Evolutionary conservation across 2,797 vertebrate species (phyloP).

Genomic region (Hylomyscus alleni): DNA sequence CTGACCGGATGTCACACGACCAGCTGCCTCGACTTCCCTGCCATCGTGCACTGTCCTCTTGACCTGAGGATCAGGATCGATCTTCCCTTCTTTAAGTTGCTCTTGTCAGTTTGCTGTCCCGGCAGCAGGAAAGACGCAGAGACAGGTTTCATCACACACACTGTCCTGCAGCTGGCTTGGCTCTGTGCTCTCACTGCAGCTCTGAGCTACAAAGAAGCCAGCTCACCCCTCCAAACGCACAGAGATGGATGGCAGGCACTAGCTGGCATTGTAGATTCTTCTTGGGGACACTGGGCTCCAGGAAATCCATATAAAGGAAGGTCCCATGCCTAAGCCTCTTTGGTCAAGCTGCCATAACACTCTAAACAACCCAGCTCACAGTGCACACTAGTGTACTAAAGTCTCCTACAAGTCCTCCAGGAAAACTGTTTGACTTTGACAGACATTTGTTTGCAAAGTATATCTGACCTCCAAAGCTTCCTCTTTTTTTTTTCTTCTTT

Average conservation of each 20-base stretch:
- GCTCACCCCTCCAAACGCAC: neutral
- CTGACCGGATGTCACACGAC: neutral
- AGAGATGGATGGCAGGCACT: neutral
- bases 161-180: neutral
- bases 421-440: neutral
- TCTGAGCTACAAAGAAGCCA: neutral
- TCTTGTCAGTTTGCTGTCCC: neutral
- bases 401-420: conserved; percentile 24
- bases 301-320: neutral
- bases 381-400: neutral
- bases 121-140: too few relatives aligned
- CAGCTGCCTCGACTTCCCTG: neutral
- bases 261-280: neutral
- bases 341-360: neutral
- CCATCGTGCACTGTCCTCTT: neutral
- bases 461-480: conserved; percentile 42
- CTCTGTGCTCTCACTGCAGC: rapidly evolving
- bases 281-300: neutral
- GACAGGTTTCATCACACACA: neutral
- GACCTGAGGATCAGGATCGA: neutral
- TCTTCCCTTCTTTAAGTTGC: neutral
- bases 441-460: conserved; percentile 16
- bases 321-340: too few relatives aligned
- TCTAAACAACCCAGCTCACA: neutral
- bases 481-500: neutral